Evolutionary conservation across 2,888 invertebrate genomes (phyloP).

Genomic region (Aspidiotus rigidus): DNA sequence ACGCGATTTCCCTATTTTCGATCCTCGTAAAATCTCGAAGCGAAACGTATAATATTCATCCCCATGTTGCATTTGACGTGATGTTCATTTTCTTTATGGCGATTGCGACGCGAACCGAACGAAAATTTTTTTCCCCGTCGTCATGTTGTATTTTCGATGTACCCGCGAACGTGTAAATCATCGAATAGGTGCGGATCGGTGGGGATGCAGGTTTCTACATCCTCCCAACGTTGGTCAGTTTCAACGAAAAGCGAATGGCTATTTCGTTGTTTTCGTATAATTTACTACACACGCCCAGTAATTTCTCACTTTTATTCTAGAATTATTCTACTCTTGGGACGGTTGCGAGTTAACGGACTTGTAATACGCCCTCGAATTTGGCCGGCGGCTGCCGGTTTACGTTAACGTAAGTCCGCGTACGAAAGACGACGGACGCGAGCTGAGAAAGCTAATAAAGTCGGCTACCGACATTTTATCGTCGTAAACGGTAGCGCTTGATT

Average conservation of each 20-base stretch:
- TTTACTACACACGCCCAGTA: constrained; percentile 34
- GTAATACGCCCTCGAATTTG: constrained; percentile 1
- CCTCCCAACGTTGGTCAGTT: constrained; percentile 21
- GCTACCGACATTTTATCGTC: too few species aligned
- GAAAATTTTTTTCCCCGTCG: constrained; percentile 31
- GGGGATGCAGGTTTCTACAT: constrained; percentile 3
- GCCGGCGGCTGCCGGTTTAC: not conserved
- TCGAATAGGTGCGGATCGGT: not conserved
- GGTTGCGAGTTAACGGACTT: not conserved
- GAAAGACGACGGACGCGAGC: not conserved
- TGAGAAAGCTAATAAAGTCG: not conserved
- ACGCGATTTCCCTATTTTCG: too few species aligned
- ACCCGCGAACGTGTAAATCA: constrained; percentile 19
- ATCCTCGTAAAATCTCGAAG: not conserved
- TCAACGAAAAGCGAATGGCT: constrained; percentile 18
- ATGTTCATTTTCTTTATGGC: not conserved
- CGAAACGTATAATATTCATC: not conserved
- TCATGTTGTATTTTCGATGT: not conserved
- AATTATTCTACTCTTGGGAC: constrained; percentile 32
- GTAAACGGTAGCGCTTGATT: constrained; percentile 1
- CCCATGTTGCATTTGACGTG: constrained; percentile 2
- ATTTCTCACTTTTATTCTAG: constrained; percentile 31
- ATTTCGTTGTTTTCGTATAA: constrained; percentile 28
- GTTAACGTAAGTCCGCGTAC: not conserved
- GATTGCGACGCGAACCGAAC: not conserved